Base-by-base conservation (phyloP, 35 echinoderm and acorn worm species). In the Apostichopus japonicus region DNA sequence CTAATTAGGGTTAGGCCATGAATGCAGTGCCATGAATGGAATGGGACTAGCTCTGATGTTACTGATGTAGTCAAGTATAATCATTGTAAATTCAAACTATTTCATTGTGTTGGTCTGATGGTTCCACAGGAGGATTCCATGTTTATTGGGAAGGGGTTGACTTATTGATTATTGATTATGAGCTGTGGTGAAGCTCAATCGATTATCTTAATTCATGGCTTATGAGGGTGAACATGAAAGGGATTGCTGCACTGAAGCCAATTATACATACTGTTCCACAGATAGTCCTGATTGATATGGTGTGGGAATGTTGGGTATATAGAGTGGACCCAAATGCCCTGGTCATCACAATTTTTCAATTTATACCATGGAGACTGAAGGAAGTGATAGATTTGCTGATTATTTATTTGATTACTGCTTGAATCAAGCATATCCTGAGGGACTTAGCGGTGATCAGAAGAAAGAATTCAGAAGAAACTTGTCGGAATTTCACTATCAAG, bases 391-490 rank as follows among this genome's bases (percentile, higher is more conserved):
- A 78, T 78, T 78, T 78, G 77, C 16, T 17, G 17, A 22, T 78
- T 8, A 22, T 78, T 8, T 78, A 8, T 22, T 16, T 27, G 21
- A 78, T 78, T 78, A 78, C 76, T 78, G 76, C 21, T 78, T n/a
- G 21, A 78, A n/a, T 78, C 10, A 78, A 10, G 21, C 76, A 22
- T 78, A 78, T 22, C 76, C 76, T 78, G 76, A 78, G 7, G 76
- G n/a, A 78, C 76, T 78, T 10, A 2, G 10, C 21, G 1, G 76
- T 78, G 76, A 78, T 27, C 76, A 78, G 76, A 78, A 78, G 76
- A 78, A 78, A n/a, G 76, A 78, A 78, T 78, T 78, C n/a, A 78
- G 76, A 78, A 78, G 76, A 78, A 78, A 78, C 0, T 25, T 25
- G 76, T 22, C 76, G 21, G 10, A 78, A 78, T 78, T 78, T 78